Evolutionary conservation across 2,797 vertebrate genomes (phyloP), one percentile per base, ranked within the genome.

Genomic region (Sparus aurata): DNA sequence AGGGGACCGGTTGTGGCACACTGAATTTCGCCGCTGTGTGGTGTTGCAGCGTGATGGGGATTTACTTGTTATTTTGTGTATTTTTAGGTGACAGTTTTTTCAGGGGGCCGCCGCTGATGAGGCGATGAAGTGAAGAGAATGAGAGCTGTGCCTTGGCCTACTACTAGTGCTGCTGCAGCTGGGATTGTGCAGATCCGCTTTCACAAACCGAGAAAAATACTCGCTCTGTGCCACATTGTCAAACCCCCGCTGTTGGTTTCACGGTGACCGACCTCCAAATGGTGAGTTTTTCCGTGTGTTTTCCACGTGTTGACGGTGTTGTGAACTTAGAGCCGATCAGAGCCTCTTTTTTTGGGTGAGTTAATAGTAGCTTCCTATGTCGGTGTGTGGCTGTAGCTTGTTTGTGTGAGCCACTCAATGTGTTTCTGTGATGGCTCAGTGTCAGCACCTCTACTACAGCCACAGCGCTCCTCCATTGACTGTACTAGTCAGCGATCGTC

Each of bases 81-180:
- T 38, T 84, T 53, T 85, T 43, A 75, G 78, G 88, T 93, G 92
- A 92, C 92, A 91, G 90, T 90, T 92, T 91, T 38, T 86, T 62
- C 27, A 80, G 79, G 91, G 92, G 92, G 91, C 91, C 91, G 91
- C 90, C 85, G 93, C 86, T 89, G 94, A 92, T 90, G 89, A 91
- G 92, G 93, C 89, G 94, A 89, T 92, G 94, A 93, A 86, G 93
- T 88, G 91, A 84, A 92, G 93, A 95, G 94, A 95, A 96, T 96
- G 95, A 95, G 94, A 92, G 92, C 91, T 85, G 88, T 80, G 93
- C 90, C 92, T 92, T 46, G 96, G 96, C 96, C 96, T 96, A 88
- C 90, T 83, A 91, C 85, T 80, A 92, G 90, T 82, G 90, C 87
- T 85, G 93, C 94, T 89, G 94, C 93, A 84, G 94, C 94, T 89